Base-by-base conservation (phyloP, 2,888 invertebrate genomes). In the Loripinus fragilis region DNA sequence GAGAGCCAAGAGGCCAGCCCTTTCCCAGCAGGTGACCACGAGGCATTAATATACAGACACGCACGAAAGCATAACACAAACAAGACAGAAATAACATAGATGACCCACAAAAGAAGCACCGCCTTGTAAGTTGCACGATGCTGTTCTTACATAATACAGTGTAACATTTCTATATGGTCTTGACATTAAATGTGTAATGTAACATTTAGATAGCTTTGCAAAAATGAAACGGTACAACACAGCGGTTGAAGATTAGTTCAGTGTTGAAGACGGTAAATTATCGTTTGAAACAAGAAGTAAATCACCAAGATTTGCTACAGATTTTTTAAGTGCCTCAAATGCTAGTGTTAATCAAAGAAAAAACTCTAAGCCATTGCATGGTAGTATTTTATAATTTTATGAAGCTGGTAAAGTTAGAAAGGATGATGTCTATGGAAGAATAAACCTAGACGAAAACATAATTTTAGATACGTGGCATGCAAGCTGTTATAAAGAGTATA, bases 221-320 rank as follows among this genome's bases (percentile, higher is more conserved):
- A 50, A 50, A 23, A 50, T 50, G 50, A 50, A 50, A n/a, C 50
- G 50, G 17, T 50, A 12, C 5, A 20, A 12, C 50, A 15, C 50
- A 23, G 23, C 50, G 23, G n/a, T 23, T 50, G 50, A 50, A 50
- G 50, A 50, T 50, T 12, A 50, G 50, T 12, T 17, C 50, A n/a
- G 50, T 50, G 50, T 17, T 50, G 41, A 41, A 41, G 50, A 50
- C 50, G 10, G 17, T 7, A 23, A 50, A 17, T 50, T 50, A 50
- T 50, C 50, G n/a, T n/a, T 50, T 50, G 50, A 50, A 50, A 50
- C 50, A 50, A 50, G 50, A 23, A n/a, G 50, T 50, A 50, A 50
- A 50, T 50, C 50, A 50, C 50, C 50, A 50, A 50, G 50, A 50
- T 23, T 50, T 17, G 10, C 50, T 5, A 50, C 50, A 50, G 50